phyloP scores from a whole-genome alignment of 2,797 vertebrate species.

The Danio albolineatus region DNA sequence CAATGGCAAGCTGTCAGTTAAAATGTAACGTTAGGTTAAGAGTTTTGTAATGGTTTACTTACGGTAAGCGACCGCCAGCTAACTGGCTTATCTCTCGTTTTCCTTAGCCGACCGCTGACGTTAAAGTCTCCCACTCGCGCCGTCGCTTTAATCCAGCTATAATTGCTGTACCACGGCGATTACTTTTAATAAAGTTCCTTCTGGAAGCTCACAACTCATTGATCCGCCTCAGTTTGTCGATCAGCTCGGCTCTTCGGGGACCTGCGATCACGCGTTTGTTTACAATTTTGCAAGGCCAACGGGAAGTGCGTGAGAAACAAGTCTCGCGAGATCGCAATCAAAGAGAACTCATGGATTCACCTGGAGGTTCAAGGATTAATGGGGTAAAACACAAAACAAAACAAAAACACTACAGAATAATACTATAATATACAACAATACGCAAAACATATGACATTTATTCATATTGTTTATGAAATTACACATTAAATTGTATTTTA shows the following conservation, averaged over 20 bases:
- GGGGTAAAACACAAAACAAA: no score
- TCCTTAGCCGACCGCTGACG: not conserved
- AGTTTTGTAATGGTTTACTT: not conserved
- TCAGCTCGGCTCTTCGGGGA: not conserved
- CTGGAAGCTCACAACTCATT: not conserved
- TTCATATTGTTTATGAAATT: no score
- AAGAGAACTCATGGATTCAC: no score
- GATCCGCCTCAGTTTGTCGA: not conserved
- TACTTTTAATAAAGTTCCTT: not conserved
- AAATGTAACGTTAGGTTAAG: not conserved
- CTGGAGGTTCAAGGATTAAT: no score
- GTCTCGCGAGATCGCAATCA: not conserved
- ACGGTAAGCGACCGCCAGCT: constrained; percentile 23
- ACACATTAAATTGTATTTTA: no score
- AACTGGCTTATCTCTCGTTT: constrained; percentile 8
- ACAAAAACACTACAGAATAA: no score
- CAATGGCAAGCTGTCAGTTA: not conserved
- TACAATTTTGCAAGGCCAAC: constrained; percentile 24
- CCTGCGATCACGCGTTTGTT: constrained; percentile 27
- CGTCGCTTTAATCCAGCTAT: not conserved
- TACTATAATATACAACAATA: no score
- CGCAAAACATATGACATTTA: no score
- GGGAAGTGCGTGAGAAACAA: constrained; percentile 1
- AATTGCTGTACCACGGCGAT: not conserved
- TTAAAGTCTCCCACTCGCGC: not conserved